Base-by-base conservation (phyloP, 2,888 invertebrate genomes). In the Cerastoderma edule region DNA sequence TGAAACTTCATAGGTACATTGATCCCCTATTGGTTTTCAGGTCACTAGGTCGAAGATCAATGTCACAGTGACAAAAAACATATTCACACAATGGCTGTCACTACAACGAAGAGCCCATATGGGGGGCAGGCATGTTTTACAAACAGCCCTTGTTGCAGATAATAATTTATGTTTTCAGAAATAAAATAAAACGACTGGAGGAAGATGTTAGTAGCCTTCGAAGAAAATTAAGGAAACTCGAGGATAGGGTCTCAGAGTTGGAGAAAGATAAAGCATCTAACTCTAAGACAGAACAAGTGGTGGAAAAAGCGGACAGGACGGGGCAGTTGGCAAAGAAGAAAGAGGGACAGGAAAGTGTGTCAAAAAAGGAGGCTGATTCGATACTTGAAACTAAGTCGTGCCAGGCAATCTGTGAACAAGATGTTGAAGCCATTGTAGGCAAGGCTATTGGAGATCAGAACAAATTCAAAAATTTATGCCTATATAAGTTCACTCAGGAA, bases 401-500 rank as follows among this genome's bases (percentile, higher is more conserved):
- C n/a, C n/a, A n/a, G n/a, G n/a, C n/a, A n/a, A n/a, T n/a, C n/a
- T n/a, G n/a, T n/a, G n/a, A n/a, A n/a, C n/a, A n/a, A n/a, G n/a
- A n/a, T n/a, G n/a, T n/a, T n/a, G n/a, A n/a, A n/a, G n/a, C n/a
- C n/a, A n/a, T n/a, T n/a, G n/a, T n/a, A n/a, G n/a, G n/a, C n/a
- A n/a, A n/a, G n/a, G n/a, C n/a, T n/a, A n/a, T n/a, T n/a, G n/a
- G n/a, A n/a, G n/a, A n/a, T n/a, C n/a, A 69, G 46, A 65, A 72
- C 27, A 56, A 66, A 66, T 63, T 72, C 33, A 56, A 72, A 66
- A 54, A 35, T 24, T 33, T 72, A 32, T 72, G 72, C 28, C 56
- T 46, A 30, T 27, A 22, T 32, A 24, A 66, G 3, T 72, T 72
- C 57, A 56, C 72, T 4, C 3, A 19, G 27, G 72, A 72, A 2